Conservation (phyloP, 2,797 vertebrate genomes). For the Pseudopleuronectes americanus region DNA sequence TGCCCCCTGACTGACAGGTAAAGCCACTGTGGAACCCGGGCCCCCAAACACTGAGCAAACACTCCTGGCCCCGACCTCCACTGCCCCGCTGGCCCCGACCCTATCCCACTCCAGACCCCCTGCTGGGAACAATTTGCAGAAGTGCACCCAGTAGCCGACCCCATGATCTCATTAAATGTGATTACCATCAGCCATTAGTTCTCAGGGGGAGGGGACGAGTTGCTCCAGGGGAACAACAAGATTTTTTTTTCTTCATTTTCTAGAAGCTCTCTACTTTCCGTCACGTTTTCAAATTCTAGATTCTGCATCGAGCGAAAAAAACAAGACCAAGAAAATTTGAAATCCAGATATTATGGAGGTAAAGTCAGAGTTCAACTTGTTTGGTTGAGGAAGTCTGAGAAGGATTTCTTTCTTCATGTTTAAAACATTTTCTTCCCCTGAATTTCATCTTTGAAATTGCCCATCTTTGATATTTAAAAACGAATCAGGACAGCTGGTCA, state of each 20-base stretch:
- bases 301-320: too few species aligned
- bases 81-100: constrained; percentile 44
- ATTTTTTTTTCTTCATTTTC: too few species aligned
- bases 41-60: constrained; percentile 68
- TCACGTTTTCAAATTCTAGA: too few species aligned
- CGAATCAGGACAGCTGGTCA: too few species aligned
- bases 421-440: not conserved
- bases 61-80: constrained; percentile 44
- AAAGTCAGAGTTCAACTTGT: too few species aligned
- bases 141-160: constrained; percentile 78
- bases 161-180: constrained; percentile 84
- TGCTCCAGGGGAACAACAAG: constrained; percentile 28
- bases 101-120: constrained; percentile 72
- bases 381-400: too few species aligned
- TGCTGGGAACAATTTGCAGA: constrained; percentile 84
- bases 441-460: not conserved
- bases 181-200: constrained; percentile 82
- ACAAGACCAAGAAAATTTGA: too few species aligned
- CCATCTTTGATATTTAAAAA: not conserved
- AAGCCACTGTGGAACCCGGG: constrained; percentile 45
- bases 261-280: too few species aligned
- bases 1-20: constrained; percentile 66
- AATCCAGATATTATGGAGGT: too few species aligned
- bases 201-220: constrained; percentile 26
- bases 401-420: too few species aligned